phyloP scores from a whole-genome alignment of 2,797 vertebrate genomes.

The Triplophysa yarkandensis region DNA sequence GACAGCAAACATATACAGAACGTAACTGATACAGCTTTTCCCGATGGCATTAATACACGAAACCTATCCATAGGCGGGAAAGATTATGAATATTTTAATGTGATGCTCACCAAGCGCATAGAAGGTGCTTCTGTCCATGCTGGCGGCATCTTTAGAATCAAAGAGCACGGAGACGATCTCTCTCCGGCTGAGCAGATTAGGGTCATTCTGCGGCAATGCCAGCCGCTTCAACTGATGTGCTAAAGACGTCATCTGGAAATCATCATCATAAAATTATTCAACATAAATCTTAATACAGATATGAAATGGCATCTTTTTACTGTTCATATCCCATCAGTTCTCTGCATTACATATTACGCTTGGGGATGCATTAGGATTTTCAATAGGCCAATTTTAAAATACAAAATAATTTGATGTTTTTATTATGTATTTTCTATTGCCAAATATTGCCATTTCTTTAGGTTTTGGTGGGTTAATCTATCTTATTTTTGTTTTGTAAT shows the following conservation, averaged over 20 bases:
- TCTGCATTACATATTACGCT: too few species aligned
- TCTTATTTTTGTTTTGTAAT: too few species aligned
- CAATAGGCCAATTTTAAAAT: too few species aligned
- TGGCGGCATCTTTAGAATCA: slow-evolving; percentile 84
- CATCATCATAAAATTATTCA: neutral
- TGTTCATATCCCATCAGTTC: too few species aligned
- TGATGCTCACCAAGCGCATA: slow-evolving; percentile 85
- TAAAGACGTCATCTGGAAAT: slow-evolving; percentile 86
- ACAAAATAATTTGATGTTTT: too few species aligned
- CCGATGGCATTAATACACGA: neutral
- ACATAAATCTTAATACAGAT: too few species aligned
- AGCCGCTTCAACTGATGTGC: slow-evolving; percentile 91
- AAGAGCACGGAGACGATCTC: slow-evolving; percentile 87
- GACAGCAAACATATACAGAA: neutral
- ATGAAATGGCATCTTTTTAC: too few species aligned
- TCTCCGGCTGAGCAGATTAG: slow-evolving; percentile 75
- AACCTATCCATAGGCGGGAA: neutral
- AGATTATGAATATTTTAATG: too few species aligned
- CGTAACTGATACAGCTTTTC: neutral
- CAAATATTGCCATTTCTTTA: too few species aligned
- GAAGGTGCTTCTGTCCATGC: slow-evolving; percentile 86
- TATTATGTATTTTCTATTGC: too few species aligned
- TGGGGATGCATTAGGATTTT: too few species aligned
- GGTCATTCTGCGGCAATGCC: slow-evolving; percentile 87
- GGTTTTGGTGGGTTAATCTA: too few species aligned